Base-by-base conservation (phyloP, 1,140 invertebrate genomes). In the Propsilocerus akamusi region DNA sequence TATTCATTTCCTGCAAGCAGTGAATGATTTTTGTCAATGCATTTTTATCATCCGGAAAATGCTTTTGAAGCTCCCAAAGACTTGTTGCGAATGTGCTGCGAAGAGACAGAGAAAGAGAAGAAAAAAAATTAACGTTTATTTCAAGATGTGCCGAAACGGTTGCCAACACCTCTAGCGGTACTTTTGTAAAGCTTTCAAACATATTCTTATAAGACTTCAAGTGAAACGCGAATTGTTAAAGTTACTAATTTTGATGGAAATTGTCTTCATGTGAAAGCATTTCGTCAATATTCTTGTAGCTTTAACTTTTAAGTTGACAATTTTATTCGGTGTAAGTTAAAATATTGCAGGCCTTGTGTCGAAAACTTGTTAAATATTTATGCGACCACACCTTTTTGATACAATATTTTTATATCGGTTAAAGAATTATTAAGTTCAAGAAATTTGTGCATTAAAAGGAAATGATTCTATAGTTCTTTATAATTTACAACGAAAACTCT, bases 1-100 rank as follows among this genome's bases (percentile, higher is more conserved):
- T 93, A 60, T 85, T 83, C 78, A 90, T 86, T 70, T 92, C 86
- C 70, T 86, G 76, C 11, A 89, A 65, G 49, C 63, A 65, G 52
- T 65, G 61, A 55, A 65, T 65, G 37, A 65, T 54, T 56, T 65
- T 65, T 47, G 60, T 59, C 20, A 65, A 51, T 51, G 63, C 63
- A 57, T 65, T 60, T 50, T 64, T 68, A 63, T 89, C 83, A 58
- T 84, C 76, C 32, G 73, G 72, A 57, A 89, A 90, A 63, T 83
- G 81, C 25, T 74, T 68, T 59, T 80, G 85, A 56, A 89, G 68
- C 51, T 89, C 86, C 82, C 83, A 87, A 28, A 91, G 60, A 57
- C 81, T 82, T 68, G 85, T 87, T 51, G 84, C 75, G 63, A 90
- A 87, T 56, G 78, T 73, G 59, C 83, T 87, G 57, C 17, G 17